Conservation (phyloP, 2,113 vertebrate genomes). For the Nesoenas mayeri region DNA sequence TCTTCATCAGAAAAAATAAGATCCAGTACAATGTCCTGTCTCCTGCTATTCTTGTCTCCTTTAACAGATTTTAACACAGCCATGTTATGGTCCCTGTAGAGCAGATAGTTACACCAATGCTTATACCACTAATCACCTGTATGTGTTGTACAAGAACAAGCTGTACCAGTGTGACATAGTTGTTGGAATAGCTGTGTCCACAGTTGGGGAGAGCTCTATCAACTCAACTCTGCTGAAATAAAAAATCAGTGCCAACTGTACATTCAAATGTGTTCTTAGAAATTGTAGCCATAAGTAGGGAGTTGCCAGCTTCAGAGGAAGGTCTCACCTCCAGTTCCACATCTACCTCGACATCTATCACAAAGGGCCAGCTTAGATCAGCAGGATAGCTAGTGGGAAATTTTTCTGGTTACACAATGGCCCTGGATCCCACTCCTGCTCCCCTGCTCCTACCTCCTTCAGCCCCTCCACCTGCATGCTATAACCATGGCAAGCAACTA, state of each 20-base stretch:
- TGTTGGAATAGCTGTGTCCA: not conserved
- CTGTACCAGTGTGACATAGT: not conserved
- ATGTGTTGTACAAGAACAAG: not conserved
- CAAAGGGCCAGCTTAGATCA: not conserved
- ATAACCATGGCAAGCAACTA: not conserved
- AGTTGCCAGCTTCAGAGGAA: not conserved
- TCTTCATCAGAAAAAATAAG: not conserved
- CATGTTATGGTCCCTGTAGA: not conserved
- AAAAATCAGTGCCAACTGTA: not conserved
- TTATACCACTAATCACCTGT: not conserved
- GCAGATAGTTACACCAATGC: not conserved
- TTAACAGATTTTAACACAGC: not conserved
- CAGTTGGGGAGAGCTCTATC: fast-evolving
- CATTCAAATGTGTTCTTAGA: not conserved
- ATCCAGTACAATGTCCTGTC: not conserved
- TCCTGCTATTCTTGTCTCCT: not conserved
- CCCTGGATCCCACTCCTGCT: not conserved
- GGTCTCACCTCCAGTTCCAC: not conserved
- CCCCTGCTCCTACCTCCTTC: not conserved
- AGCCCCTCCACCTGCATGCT: not conserved
- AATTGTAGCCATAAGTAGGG: not conserved
- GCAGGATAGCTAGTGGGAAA: not conserved
- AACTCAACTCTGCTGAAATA: not conserved
- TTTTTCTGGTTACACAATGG: not conserved
- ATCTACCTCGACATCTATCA: not conserved